Conservation (phyloP, 2,888 invertebrate species). For the Lycaena phlaeas region DNA sequence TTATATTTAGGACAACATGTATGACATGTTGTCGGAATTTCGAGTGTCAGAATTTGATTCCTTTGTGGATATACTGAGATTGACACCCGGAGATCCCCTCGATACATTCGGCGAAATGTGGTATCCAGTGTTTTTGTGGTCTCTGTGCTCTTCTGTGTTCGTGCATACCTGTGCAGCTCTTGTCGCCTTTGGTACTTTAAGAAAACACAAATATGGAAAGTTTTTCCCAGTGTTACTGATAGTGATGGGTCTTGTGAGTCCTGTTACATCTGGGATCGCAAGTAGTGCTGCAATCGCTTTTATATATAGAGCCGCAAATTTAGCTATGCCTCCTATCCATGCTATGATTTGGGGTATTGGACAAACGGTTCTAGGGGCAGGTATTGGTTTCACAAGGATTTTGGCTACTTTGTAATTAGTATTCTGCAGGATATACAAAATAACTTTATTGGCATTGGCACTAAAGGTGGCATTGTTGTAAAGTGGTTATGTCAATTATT, state of each 20-base stretch:
- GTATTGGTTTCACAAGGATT: conserved; percentile 93
- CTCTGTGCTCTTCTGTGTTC: conserved; percentile 92
- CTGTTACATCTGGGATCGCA: conserved; percentile 89
- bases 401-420: conserved; percentile 86
- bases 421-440: background rate
- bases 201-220: conserved; percentile 95
- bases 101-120: conserved; percentile 93
- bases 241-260: conserved; percentile 91
- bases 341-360: conserved; percentile 96
- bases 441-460: background rate
- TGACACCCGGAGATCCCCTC: conserved; percentile 76
- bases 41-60: conserved; percentile 76
- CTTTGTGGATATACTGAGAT: conserved; percentile 78
- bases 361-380: conserved; percentile 90
- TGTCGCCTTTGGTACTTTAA: conserved; percentile 91
- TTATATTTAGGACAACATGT: conserved; percentile 59
- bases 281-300: conserved; percentile 95
- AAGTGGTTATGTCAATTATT: conserved; percentile 23
- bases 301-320: conserved; percentile 91
- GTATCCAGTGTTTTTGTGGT: conserved; percentile 97
- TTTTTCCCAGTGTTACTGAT: conserved; percentile 92
- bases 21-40: conserved; percentile 73
- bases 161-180: conserved; percentile 93
- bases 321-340: conserved; percentile 92
- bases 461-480: background rate